phyloP scores from a whole-genome alignment of 2,113 vertebrate species.

The Heliornis fulica region DNA sequence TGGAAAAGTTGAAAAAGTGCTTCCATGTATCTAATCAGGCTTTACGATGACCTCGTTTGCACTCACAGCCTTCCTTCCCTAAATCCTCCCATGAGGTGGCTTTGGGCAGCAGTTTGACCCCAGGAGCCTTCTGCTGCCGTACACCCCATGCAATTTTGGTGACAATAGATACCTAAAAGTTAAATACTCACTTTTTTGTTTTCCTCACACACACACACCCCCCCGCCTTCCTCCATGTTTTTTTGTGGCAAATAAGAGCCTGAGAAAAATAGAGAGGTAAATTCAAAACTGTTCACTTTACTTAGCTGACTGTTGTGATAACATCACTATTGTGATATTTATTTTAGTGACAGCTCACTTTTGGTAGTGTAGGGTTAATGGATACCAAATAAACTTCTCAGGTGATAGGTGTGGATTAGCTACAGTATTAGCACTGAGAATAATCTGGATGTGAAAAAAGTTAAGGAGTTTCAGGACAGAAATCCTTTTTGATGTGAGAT shows the following conservation, averaged over 20 bases:
- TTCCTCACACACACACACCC: too few relatives aligned
- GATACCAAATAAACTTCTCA: not conserved
- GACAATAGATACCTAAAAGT: not conserved
- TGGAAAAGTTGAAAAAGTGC: not conserved
- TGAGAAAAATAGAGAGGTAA: not conserved
- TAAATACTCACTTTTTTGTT: not conserved
- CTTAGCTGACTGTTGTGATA: not conserved
- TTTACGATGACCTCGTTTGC: not conserved
- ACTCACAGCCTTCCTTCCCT: not conserved
- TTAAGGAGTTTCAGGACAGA: not conserved
- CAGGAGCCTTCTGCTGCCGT: not conserved
- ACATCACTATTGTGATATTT: not conserved
- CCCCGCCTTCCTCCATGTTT: too few relatives aligned
- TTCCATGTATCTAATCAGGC: not conserved
- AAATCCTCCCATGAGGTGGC: not conserved
- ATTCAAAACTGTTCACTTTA: not conserved
- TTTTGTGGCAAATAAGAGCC: not conserved
- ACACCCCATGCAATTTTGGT: not conserved
- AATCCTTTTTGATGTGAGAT: not conserved
- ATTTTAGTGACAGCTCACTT: not conserved
- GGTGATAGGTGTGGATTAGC: not conserved
- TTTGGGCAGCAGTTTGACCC: not conserved
- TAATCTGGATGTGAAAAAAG: not conserved
- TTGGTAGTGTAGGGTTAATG: not conserved
- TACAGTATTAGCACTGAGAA: not conserved